Evolutionary conservation across 1,140 invertebrate genomes (phyloP), one percentile per base, ranked within the genome.

Genomic region (Drosophila lacertosa): DNA sequence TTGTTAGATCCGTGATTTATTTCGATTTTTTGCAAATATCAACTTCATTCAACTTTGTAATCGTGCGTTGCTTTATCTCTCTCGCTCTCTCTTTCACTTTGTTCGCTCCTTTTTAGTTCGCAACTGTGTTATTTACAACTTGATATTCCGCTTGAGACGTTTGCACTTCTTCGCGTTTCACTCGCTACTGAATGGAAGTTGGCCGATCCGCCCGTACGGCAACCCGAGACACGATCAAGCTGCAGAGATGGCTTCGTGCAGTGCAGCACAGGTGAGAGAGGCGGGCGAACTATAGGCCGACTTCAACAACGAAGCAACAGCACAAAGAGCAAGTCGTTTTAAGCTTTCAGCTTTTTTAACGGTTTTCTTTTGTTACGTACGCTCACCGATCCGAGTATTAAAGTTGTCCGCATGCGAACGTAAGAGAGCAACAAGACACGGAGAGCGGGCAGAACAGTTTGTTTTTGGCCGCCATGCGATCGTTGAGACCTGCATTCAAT

Each of bases 41-140:
- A 77, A 74, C 77, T 84, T 86, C 53, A 79, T 84, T 84, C 81
- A 84, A 84, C 81, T 84, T 84, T 81, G 81, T 84, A 82, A 65
- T 67, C 42, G 45, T 44, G 65, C 70, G 78, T 68, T 66, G 70
- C 67, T 54, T 48, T 60, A 54, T 45, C 32, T 58, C 40, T 55
- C 35, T 59, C 39, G 53, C 16, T 63, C 13, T 47, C 48, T 53
- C 26, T 58, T 74, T 67, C 74, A 55, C 77, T 74, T 71, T 57
- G 39, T 22, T 54, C 42, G 51, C 50, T 79, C 40, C 59, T 63
- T 58, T 15, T 50, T 42, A 60, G 66, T 69, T 67, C 44, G 55
- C 68, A 75, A 72, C 78, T 71, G 24, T 54, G 48, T 55, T 55
- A 44, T 53, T 37, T 84, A 83, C 79, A 83, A 83, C 79, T 78